Evolutionary conservation across 37 sponge, comb jelly and placozoan species (phyloP).

Genomic region (Chondrosia reniformis): DNA sequence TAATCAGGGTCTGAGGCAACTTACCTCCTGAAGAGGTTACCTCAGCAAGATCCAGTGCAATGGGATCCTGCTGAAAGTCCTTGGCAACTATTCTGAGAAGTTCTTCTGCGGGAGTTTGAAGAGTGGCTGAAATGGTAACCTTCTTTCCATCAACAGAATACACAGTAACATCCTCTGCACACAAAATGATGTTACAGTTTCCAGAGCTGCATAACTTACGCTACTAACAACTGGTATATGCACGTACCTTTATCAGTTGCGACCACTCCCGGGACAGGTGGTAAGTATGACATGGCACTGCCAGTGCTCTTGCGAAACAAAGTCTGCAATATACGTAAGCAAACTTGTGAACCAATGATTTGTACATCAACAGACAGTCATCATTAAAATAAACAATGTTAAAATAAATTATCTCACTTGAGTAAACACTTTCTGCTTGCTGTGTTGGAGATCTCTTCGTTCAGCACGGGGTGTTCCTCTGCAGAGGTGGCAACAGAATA

Average conservation of each 20-base stretch:
- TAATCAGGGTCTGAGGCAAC: neutral
- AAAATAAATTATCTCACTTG: too few relatives aligned
- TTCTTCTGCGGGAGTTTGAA: slow-evolving; percentile 23
- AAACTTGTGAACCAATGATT: too few relatives aligned
- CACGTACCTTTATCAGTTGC: too few relatives aligned
- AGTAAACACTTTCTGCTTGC: too few relatives aligned
- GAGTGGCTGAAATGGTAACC: neutral
- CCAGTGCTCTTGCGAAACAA: neutral
- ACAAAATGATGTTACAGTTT: neutral
- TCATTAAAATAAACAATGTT: too few relatives aligned
- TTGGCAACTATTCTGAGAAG: slow-evolving; percentile 29
- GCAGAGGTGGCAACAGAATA: too few relatives aligned
- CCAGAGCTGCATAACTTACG: too few relatives aligned
- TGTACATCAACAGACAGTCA: too few relatives aligned
- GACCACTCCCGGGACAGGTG: too few relatives aligned
- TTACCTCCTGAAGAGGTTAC: slow-evolving; percentile 46
- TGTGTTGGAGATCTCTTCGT: too few relatives aligned
- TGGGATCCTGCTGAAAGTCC: slow-evolving; percentile 18
- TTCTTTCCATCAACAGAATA: neutral
- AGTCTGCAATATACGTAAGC: neutral
- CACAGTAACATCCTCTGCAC: neutral
- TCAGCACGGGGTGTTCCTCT: too few relatives aligned
- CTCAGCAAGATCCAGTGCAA: slow-evolving; percentile 39
- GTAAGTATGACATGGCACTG: neutral
- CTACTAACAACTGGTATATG: too few relatives aligned